phyloP scores from a whole-genome alignment of 2,888 invertebrate genomes.

The Priocnemis perturbator region DNA sequence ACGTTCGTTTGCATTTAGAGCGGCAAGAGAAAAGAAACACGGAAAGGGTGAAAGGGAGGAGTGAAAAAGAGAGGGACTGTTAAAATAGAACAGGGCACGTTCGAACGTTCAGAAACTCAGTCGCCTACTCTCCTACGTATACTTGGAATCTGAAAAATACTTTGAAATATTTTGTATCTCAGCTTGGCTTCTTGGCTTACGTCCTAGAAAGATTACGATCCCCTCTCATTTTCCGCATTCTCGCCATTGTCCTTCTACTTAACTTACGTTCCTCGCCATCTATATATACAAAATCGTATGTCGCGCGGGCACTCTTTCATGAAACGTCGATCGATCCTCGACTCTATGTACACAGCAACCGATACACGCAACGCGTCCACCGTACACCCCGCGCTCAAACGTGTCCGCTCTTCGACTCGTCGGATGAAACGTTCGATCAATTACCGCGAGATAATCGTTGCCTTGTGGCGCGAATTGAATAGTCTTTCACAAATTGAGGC shows the following conservation, averaged over 20 bases:
- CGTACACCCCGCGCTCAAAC: too few relatives aligned
- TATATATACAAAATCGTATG: neutral
- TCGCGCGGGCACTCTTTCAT: too few relatives aligned
- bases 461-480: too few relatives aligned
- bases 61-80: too few relatives aligned
- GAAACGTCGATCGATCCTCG: too few relatives aligned
- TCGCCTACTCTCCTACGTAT: conserved; percentile 54
- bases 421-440: too few relatives aligned
- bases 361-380: too few relatives aligned
- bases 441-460: too few relatives aligned
- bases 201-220: conserved; percentile 45
- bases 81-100: too few relatives aligned
- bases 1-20: conserved; percentile 1
- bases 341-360: too few relatives aligned
- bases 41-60: neutral
- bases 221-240: conserved; percentile 10
- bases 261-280: neutral
- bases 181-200: conserved; percentile 32
- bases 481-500: too few relatives aligned
- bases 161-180: conserved; percentile 57
- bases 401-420: too few relatives aligned
- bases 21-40: neutral
- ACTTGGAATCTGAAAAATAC: conserved; percentile 66
- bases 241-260: conserved; percentile 10
- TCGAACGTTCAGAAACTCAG: neutral